Evolutionary conservation across 2,797 vertebrate species (phyloP).

Genomic region (Silurus aristotelis): DNA sequence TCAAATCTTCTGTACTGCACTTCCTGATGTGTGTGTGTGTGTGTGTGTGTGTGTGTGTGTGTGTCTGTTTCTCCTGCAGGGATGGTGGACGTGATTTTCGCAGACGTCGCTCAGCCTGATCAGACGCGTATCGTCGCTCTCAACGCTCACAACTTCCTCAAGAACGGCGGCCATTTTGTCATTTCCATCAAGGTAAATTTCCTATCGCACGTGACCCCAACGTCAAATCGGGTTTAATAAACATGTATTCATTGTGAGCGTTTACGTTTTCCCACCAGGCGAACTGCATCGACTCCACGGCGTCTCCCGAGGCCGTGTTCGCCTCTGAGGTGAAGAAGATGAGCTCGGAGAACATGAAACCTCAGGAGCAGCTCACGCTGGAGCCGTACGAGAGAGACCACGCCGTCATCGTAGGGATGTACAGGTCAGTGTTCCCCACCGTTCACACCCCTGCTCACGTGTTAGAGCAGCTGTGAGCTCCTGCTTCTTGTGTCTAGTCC

Average conservation of each 20-base stretch:
- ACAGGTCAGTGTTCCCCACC: conserved; percentile 75
- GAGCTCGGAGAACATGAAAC: conserved; percentile 92
- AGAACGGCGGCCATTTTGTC: conserved; percentile 90
- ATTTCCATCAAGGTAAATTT: conserved; percentile 92
- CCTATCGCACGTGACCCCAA: no score
- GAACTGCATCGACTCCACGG: conserved; percentile 93
- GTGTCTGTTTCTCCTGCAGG: conserved; percentile 66
- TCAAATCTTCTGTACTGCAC: no score
- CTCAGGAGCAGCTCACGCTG: conserved; percentile 90
- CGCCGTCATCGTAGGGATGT: conserved; percentile 88
- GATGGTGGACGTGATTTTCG: conserved; percentile 96
- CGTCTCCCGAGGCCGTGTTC: conserved; percentile 88
- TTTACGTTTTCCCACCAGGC: conserved; percentile 68
- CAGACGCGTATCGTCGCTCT: conserved; percentile 92
- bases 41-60: not conserved
- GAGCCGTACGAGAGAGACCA: conserved; percentile 93
- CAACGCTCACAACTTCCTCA: conserved; percentile 92
- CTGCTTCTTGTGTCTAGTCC: no score
- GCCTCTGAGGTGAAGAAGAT: conserved; percentile 92
- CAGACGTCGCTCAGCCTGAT: conserved; percentile 92
- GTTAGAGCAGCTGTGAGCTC: no score
- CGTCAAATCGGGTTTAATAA: not conserved
- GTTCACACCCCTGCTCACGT: not conserved
- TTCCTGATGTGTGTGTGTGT: no score
- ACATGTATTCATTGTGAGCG: not conserved